phyloP scores from a whole-genome alignment of 2,113 vertebrate genomes.

The Bubalus kerabau region DNA sequence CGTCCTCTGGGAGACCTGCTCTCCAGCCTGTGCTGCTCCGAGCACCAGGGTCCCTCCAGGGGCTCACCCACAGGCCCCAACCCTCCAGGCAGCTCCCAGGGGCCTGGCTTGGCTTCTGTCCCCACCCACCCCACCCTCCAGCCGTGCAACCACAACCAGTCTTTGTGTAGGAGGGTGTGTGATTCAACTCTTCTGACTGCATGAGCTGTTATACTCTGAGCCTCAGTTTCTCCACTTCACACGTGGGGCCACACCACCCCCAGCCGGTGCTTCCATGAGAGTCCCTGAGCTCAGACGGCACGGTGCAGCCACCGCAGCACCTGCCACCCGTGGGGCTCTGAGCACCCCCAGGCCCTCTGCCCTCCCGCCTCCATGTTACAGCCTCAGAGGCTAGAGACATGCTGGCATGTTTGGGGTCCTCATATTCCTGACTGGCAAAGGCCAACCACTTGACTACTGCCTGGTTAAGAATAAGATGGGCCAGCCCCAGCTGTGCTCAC shows the following conservation, averaged over 20 bases:
- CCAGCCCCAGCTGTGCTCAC: neutral
- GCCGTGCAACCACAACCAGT: neutral
- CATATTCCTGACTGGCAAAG: neutral
- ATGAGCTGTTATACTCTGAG: no score
- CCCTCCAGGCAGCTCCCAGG: neutral
- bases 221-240: neutral
- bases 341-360: fast-evolving
- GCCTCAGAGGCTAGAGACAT: neutral
- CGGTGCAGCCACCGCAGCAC: fast-evolving
- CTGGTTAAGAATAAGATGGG: neutral
- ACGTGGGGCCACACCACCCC: fast-evolving
- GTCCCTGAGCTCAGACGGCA: neutral
- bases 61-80: neutral
- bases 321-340: fast-evolving
- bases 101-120: neutral
- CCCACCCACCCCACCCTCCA: no score
- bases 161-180: fast-evolving
- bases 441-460: neutral
- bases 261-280: neutral
- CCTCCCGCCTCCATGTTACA: fast-evolving
- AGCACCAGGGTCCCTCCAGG: neutral
- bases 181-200: neutral
- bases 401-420: neutral
- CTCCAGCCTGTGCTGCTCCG: neutral
- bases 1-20: neutral